Conservation (phyloP, 2,797 vertebrate genomes). For the Epinephelus coioides region DNA sequence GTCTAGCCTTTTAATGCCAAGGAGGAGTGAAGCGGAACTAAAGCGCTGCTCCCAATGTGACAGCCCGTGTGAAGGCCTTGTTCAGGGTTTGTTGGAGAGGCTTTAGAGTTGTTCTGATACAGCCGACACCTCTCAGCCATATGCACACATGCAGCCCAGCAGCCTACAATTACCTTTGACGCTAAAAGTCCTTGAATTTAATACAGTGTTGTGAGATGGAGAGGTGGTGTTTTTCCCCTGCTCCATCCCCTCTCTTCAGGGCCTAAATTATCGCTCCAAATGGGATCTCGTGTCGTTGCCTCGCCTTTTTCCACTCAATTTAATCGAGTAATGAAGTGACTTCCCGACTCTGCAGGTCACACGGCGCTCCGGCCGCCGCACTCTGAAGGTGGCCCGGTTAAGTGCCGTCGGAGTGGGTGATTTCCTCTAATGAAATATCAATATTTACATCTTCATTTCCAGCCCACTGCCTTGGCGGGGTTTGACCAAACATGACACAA, state of each 20-base stretch:
- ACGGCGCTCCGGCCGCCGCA: constrained; percentile 79
- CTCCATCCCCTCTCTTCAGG: constrained; percentile 81
- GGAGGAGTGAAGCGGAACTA: constrained; percentile 82
- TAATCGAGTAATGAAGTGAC: constrained; percentile 91
- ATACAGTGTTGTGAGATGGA: constrained; percentile 86
- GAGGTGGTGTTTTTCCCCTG: constrained; percentile 81
- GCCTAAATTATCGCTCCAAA: constrained; percentile 89
- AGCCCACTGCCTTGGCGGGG: constrained; percentile 81
- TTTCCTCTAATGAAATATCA: constrained; percentile 90
- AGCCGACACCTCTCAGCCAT: constrained; percentile 80
- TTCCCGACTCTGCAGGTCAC: constrained; percentile 86
- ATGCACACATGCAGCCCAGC: constrained; percentile 78
- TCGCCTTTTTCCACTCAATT: constrained; percentile 90
- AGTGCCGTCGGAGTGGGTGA: constrained; percentile 86
- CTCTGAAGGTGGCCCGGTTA: constrained; percentile 83
- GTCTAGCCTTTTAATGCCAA: constrained; percentile 84
- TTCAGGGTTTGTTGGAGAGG: constrained; percentile 78
- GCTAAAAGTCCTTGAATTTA: constrained; percentile 88
- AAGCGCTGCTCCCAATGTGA: constrained; percentile 81
- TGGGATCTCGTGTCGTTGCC: constrained; percentile 88
- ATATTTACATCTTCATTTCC: constrained; percentile 91
- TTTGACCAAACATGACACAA: constrained; percentile 88
- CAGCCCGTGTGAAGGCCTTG: constrained; percentile 79
- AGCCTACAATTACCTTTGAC: constrained; percentile 88
- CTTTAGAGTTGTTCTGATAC: constrained; percentile 74